A percentile compares a stretch with the other conserved stretches of the same genome.
phyloP scores from a whole-genome alignment of 1,140 invertebrate species.

The Homalodisca vitripennis region DNA sequence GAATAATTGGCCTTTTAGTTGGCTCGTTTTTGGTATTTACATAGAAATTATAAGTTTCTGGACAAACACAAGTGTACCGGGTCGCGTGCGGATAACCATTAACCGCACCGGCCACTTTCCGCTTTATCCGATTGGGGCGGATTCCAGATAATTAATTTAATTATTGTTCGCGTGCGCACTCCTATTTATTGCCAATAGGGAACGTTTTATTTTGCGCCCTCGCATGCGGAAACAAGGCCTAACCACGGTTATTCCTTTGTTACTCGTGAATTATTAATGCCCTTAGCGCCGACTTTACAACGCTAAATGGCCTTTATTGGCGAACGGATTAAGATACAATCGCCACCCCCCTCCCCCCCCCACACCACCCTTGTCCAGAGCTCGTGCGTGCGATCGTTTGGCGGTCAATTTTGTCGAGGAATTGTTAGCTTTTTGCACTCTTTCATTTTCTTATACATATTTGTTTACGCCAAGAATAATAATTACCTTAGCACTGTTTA shows the following conservation, averaged over 20 bases:
- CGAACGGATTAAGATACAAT: too few relatives aligned
- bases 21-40: neutral
- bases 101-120: neutral
- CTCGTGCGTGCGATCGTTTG: too few relatives aligned
- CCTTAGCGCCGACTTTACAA: neutral
- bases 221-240: neutral
- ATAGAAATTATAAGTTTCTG: constrained; percentile 6
- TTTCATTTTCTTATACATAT: too few relatives aligned
- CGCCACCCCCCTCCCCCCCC: too few relatives aligned
- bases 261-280: neutral
- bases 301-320: neutral
- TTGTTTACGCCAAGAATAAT: too few relatives aligned
- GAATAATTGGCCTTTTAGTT: neutral
- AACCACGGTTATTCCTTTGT: too few relatives aligned
- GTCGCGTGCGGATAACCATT: constrained; percentile 7
- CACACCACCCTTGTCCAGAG: too few relatives aligned
- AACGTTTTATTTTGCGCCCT: constrained; percentile 21
- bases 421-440: too few relatives aligned
- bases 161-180: constrained; percentile 22
- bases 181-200: constrained; percentile 24
- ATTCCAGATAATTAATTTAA: constrained; percentile 27
- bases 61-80: neutral
- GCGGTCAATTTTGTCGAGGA: too few relatives aligned
- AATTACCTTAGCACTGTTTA: too few relatives aligned
- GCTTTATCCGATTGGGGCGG: constrained; percentile 19